Evolutionary conservation across 2,113 vertebrate genomes (phyloP).

Genomic region (Periophthalmus modestus): DNA sequence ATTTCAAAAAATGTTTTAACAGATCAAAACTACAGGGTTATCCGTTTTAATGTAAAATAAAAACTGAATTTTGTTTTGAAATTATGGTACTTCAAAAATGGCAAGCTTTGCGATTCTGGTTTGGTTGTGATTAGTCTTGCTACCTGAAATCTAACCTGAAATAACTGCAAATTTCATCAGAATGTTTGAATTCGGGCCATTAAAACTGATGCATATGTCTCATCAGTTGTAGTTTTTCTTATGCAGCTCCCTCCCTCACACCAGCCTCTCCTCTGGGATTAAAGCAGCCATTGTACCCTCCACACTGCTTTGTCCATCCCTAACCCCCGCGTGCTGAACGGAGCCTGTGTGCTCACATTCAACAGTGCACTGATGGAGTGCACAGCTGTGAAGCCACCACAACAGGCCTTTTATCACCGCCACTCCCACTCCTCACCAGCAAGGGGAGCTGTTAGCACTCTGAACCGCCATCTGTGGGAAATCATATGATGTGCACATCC

Average conservation of each 20-base stretch:
- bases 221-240: not conserved
- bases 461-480: not conserved
- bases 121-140: no score
- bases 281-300: not conserved
- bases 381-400: slow-evolving; percentile 40
- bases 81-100: no score
- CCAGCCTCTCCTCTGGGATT: not conserved
- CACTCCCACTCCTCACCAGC: not conserved
- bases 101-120: no score
- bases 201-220: not conserved
- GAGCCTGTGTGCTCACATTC: slow-evolving; percentile 23
- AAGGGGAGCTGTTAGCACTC: slow-evolving; percentile 33
- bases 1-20: no score
- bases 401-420: not conserved
- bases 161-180: no score
- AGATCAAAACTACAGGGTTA: no score
- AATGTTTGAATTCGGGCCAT: no score
- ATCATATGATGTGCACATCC: slow-evolving; percentile 19
- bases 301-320: not conserved
- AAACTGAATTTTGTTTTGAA: no score
- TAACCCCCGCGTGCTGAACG: not conserved
- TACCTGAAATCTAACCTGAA: no score
- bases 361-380: slow-evolving; percentile 21
- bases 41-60: no score
- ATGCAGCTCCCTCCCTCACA: not conserved